Evolutionary conservation across 2,797 vertebrate genomes (phyloP).

Genomic region (Artibeus lituratus): DNA sequence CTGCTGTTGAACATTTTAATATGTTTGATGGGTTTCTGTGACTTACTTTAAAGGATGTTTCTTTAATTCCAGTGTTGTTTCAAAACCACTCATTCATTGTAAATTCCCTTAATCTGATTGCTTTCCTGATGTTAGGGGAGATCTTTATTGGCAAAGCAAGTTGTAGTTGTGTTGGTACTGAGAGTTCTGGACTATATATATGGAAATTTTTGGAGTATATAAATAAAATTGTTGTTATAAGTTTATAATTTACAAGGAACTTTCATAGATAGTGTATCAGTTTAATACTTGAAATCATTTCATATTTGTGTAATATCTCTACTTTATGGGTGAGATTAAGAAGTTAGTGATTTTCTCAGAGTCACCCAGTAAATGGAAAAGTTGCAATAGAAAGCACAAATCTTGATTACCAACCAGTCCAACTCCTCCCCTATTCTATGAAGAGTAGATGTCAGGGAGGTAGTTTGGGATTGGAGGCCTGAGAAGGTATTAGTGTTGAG

Average conservation of each 20-base stretch:
- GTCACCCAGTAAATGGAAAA: not conserved
- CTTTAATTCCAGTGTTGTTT: not conserved
- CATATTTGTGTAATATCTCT: not conserved
- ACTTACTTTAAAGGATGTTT: constrained; percentile 33
- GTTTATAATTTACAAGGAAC: not conserved
- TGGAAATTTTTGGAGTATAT: not conserved
- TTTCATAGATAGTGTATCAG: not conserved
- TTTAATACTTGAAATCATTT: constrained; percentile 29
- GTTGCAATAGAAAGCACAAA: not conserved
- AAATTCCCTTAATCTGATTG: not conserved
- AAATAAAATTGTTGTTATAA: constrained; percentile 20
- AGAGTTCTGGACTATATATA: not conserved
- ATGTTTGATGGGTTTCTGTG: not conserved
- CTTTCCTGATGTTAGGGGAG: not conserved
- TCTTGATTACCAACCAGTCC: not conserved
- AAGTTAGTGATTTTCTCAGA: not conserved
- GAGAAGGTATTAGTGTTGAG: not conserved
- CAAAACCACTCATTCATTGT: not conserved
- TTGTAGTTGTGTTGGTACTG: not conserved
- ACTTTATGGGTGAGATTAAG: not conserved
- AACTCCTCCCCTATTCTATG: not conserved
- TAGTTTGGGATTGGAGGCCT: not conserved
- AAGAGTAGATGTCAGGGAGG: not conserved
- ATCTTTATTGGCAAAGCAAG: not conserved
- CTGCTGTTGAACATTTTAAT: not conserved